phyloP scores from a whole-genome alignment of 2,113 vertebrate species.

The Oreochromis spilurus region DNA sequence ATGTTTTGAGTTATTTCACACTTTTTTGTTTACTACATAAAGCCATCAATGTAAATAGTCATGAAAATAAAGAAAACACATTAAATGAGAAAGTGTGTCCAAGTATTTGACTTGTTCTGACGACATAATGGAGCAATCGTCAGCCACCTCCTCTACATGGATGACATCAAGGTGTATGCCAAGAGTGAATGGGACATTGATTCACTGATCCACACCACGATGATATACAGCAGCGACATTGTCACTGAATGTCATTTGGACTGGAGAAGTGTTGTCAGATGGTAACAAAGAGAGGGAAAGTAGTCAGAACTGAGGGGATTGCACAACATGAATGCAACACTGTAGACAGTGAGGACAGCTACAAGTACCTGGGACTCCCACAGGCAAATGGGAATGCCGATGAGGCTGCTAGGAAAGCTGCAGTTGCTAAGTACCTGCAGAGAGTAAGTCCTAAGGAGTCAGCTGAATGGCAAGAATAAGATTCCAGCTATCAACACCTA shows the following conservation, averaged over 20 bases:
- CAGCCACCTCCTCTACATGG: neutral
- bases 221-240: neutral
- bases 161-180: neutral
- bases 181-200: neutral
- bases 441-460: neutral
- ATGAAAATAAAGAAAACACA: neutral
- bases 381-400: neutral
- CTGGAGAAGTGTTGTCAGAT: fast-evolving
- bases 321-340: neutral
- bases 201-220: neutral
- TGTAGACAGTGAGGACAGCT: neutral
- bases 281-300: neutral
- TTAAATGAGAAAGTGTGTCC: neutral
- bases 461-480: neutral
- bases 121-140: neutral
- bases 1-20: neutral
- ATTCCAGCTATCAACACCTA: neutral
- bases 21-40: neutral
- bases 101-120: neutral
- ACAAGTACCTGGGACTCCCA: neutral
- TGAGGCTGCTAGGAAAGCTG: neutral
- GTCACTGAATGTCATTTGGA: neutral
- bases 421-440: neutral
- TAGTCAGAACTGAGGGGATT: fast-evolving
- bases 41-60: neutral